A percentile compares a stretch with the other conserved stretches of the same genome.
These are phyloP conservation scores for Vireo altiloquus DNA, from an alignment of 2,113 vertebrate species.

Conservation along the genomic window DNA sequence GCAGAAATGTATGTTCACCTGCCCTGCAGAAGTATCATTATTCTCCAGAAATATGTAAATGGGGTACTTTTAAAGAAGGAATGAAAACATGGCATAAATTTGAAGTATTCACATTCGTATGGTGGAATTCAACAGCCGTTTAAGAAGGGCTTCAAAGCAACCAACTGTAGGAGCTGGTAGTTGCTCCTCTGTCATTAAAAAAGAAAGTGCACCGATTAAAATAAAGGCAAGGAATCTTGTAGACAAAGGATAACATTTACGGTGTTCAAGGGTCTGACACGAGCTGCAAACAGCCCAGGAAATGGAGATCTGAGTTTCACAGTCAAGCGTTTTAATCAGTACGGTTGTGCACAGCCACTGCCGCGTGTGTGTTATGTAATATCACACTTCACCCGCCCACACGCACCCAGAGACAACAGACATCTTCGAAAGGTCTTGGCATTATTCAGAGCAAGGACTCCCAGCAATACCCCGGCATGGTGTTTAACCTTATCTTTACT, in stretches of 20 bases:
- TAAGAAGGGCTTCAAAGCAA: constrained; percentile 16
- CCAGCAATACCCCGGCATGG: constrained; percentile 7
- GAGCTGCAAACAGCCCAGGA: not conserved
- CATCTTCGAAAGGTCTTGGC: constrained; percentile 51
- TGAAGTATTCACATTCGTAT: constrained; percentile 9
- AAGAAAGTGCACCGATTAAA: constrained; percentile 23
- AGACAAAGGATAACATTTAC: constrained; percentile 24
- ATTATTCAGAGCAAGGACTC: constrained; percentile 42
- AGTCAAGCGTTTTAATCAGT: not conserved
- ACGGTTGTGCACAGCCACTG: constrained; percentile 21
- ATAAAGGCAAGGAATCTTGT: not conserved
- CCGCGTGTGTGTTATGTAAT: constrained; percentile 53
- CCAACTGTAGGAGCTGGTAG: not conserved
- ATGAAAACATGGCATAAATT: constrained; percentile 11
- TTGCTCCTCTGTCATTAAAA: constrained; percentile 5
- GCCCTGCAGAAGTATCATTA: constrained; percentile 50
- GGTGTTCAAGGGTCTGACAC: not conserved
- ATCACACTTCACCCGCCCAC: constrained; percentile 49
- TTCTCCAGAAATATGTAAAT: constrained; percentile 48
- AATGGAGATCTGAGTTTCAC: constrained; percentile 23
- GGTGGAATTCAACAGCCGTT: not conserved
- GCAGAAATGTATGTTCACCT: constrained; percentile 46
- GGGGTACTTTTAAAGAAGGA: constrained; percentile 9
- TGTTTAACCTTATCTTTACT: constrained; percentile 37
- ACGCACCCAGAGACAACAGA: constrained; percentile 45